Percentiles rank a stretch among this genome's conserved stretches.
phyloP scores from a whole-genome alignment of 2,888 invertebrate genomes.

The Papilio demoleus region DNA sequence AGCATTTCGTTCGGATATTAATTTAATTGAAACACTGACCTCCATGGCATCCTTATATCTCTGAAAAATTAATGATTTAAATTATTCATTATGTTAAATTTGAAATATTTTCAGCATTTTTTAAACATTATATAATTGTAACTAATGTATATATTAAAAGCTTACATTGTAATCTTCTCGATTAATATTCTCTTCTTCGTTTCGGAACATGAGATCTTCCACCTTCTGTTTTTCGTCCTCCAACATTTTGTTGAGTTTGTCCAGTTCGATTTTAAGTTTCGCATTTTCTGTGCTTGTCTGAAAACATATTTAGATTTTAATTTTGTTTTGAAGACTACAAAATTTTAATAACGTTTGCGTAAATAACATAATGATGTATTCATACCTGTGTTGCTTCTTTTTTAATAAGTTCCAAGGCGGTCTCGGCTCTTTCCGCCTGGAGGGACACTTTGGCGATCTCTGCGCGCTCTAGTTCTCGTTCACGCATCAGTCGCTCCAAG shows the following conservation, averaged over 20 bases:
- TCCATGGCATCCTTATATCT: constrained; percentile 80
- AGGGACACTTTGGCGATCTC: constrained; percentile 93
- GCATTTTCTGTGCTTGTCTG: constrained; percentile 80
- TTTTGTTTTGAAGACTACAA: not conserved
- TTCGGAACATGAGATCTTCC: constrained; percentile 95
- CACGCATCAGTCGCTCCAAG: constrained; percentile 95
- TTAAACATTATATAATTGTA: not conserved
- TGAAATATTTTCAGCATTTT: not conserved
- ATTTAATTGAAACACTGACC: no score
- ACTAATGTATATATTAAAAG: constrained; percentile 29
- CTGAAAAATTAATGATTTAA: constrained; percentile 64
- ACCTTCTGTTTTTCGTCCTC: constrained; percentile 92
- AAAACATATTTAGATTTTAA: constrained; percentile 41
- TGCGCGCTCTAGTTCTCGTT: constrained; percentile 94
- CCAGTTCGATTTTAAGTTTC: constrained; percentile 82
- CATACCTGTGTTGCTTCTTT: constrained; percentile 86
- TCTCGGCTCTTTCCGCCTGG: constrained; percentile 91
- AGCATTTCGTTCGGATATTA: not conserved
- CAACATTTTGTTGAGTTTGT: constrained; percentile 84
- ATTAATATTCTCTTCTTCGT: constrained; percentile 95
- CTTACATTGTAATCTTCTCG: constrained; percentile 94
- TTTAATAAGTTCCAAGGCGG: constrained; percentile 82
- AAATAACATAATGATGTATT: constrained; percentile 41
- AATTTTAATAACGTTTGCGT: not conserved
- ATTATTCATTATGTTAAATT: constrained; percentile 22